Conservation (phyloP, 2,888 invertebrate species). For the Chirona hameri region DNA sequence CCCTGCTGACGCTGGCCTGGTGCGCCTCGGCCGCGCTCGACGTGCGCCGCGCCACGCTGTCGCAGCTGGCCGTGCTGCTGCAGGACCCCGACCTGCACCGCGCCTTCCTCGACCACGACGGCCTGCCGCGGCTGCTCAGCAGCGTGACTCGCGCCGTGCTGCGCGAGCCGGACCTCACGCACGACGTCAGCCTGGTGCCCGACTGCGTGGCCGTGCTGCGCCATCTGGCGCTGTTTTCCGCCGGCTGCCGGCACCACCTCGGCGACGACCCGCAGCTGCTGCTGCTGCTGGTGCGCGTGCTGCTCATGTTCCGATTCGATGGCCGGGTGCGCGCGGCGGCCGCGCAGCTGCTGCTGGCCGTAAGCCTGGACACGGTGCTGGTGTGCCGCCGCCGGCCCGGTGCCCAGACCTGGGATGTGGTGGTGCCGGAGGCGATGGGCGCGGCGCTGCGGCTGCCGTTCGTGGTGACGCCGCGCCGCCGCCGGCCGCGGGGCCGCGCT, state of each 20-base stretch:
- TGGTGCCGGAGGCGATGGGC: neutral
- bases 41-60: slow-evolving; percentile 35
- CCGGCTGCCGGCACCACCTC: slow-evolving; percentile 8
- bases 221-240: neutral
- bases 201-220: neutral
- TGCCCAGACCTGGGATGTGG: neutral
- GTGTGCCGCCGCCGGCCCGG: slow-evolving; percentile 39
- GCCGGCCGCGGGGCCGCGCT: slow-evolving; percentile 47
- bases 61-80: slow-evolving; percentile 35
- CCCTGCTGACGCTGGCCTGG: slow-evolving; percentile 23
- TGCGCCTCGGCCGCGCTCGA: slow-evolving; percentile 8
- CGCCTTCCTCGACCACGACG: slow-evolving; percentile 35
- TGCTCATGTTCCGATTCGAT: slow-evolving; percentile 49
- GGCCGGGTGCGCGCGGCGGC: neutral
- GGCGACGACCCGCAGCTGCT: neutral
- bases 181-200: slow-evolving; percentile 23
- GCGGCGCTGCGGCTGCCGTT: neutral
- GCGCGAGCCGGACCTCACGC: slow-evolving; percentile 22
- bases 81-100: slow-evolving; percentile 35
- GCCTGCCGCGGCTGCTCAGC: slow-evolving; percentile 32
- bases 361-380: slow-evolving; percentile 40
- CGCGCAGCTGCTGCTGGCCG: slow-evolving; percentile 23
- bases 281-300: slow-evolving; percentile 3
- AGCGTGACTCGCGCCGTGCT: slow-evolving; percentile 31
- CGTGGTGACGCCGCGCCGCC: slow-evolving; percentile 29